These are phyloP conservation scores for Amphilophus citrinellus DNA, from an alignment of 2,113 vertebrate genomes.

Conservation along the genomic window DNA sequence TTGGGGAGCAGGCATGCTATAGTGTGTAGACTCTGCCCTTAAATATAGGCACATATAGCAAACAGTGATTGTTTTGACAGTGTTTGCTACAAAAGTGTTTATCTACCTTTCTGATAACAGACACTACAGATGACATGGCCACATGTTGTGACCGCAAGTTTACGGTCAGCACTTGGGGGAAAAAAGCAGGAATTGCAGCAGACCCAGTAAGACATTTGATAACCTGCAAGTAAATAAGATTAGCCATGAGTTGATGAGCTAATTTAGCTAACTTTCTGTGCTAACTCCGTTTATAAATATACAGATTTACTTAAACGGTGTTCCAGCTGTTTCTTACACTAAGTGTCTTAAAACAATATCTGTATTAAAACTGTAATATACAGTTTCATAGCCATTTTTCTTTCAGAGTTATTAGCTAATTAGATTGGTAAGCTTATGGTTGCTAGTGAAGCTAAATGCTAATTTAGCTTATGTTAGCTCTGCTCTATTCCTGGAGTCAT, in stretches of 20 bases:
- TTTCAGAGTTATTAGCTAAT: neutral
- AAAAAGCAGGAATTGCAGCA: conserved; percentile 90
- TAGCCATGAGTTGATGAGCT: neutral
- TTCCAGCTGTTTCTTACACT: neutral
- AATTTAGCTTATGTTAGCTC: neutral
- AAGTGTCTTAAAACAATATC: neutral
- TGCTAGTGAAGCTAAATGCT: neutral
- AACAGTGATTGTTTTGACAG: neutral
- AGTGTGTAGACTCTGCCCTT: neutral
- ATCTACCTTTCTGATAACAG: conserved; percentile 83
- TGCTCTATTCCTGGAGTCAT: neutral
- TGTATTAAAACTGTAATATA: neutral
- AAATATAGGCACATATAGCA: neutral
- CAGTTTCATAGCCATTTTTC: neutral
- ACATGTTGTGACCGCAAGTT: conserved; percentile 87
- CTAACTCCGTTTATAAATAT: neutral
- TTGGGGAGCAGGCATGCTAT: neutral
- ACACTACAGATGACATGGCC: conserved; percentile 88
- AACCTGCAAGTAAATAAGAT: conserved; percentile 22
- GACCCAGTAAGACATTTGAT: conserved; percentile 80
- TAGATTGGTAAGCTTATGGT: neutral
- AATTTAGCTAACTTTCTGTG: neutral
- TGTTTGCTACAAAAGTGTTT: neutral
- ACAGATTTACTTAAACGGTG: neutral
- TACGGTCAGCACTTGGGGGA: conserved; percentile 64